Conservation (phyloP, 2,113 vertebrate genomes). For the Amphilophus citrinellus region DNA sequence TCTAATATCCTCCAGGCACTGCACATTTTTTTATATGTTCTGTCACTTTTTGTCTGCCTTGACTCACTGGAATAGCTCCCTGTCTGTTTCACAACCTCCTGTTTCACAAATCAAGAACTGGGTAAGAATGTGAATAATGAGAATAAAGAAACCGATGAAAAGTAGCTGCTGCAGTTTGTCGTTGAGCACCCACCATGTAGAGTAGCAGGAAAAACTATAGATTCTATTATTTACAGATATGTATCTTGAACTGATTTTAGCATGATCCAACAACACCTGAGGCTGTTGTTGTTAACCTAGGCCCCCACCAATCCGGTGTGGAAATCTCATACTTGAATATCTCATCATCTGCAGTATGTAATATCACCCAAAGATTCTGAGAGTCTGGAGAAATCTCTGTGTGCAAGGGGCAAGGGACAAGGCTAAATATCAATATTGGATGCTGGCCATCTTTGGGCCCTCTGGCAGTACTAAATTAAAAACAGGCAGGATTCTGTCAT, state of each 20-base stretch:
- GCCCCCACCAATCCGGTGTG: not conserved
- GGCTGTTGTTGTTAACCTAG: not conserved
- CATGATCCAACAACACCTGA: not conserved
- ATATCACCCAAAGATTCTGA: not conserved
- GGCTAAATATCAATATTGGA: not conserved
- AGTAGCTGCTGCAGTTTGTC: not conserved
- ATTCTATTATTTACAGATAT: not conserved
- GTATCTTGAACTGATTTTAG: too few species aligned
- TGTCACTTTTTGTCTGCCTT: not conserved
- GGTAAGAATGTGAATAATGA: not conserved
- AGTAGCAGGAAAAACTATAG: not conserved
- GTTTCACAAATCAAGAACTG: not conserved
- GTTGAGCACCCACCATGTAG: not conserved
- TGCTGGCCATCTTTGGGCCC: not conserved
- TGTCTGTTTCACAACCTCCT: not conserved
- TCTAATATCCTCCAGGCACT: not conserved
- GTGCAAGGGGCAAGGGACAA: not conserved
- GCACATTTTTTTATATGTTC: not conserved
- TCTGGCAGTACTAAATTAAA: rapidly evolving
- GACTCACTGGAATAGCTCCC: not conserved
- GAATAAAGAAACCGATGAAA: not conserved
- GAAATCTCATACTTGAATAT: not conserved
- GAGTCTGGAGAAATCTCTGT: not conserved
- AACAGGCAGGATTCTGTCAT: not conserved
- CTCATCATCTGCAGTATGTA: not conserved